A percentile compares a stretch with the other conserved stretches of the same genome.
phyloP scores from a whole-genome alignment of 2,113 vertebrate genomes.

The Tychaedon coryphoeus region DNA sequence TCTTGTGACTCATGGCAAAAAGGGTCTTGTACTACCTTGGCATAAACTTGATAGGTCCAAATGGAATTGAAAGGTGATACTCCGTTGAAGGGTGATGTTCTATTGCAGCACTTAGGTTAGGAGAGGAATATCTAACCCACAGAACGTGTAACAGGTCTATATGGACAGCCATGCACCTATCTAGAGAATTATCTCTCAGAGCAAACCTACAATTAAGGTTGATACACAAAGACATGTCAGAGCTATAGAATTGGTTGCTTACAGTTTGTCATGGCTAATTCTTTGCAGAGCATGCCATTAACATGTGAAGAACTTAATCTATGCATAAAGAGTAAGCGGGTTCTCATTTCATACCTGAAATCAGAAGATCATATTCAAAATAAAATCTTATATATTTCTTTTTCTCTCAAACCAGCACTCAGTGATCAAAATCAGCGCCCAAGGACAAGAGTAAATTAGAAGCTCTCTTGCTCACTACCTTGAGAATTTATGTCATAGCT shows the following conservation, averaged over 20 bases:
- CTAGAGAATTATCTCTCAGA: background rate
- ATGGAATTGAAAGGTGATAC: background rate
- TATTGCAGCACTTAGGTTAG: background rate
- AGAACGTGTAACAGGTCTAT: background rate
- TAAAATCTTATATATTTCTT: background rate
- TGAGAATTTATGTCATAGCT: background rate
- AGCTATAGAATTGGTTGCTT: background rate
- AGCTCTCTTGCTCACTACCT: background rate
- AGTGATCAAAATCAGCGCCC: background rate
- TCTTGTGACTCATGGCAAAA: background rate
- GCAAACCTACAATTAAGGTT: background rate
- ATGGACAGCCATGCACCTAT: background rate
- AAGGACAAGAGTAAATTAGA: slow-evolving; percentile 4
- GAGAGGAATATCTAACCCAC: background rate
- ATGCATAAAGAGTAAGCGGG: background rate
- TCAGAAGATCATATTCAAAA: background rate
- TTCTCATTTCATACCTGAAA: background rate
- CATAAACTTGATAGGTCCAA: background rate
- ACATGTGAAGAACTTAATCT: background rate
- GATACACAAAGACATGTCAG: background rate
- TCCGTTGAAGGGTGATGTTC: background rate
- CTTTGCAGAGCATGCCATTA: background rate
- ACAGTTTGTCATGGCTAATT: background rate
- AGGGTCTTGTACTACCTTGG: background rate
- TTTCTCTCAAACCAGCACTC: background rate